These are phyloP conservation scores for Coelopa pilipes DNA, from an alignment of 2,888 invertebrate genomes.

Conservation along the genomic window DNA sequence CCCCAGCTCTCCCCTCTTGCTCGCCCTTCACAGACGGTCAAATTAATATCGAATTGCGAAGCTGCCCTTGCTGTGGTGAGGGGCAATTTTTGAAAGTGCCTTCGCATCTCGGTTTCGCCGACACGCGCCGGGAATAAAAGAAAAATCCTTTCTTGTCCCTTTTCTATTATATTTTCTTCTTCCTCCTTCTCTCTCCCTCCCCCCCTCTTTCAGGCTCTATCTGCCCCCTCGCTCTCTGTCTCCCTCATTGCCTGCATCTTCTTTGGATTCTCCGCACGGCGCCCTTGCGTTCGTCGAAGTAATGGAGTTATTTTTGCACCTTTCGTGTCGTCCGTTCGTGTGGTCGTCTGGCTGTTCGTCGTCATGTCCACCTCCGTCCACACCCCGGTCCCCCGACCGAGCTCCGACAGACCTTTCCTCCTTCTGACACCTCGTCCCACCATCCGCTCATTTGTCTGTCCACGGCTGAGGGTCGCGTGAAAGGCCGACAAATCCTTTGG, in stretches of 20 bases:
- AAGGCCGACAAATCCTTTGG: too few relatives aligned
- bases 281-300: neutral
- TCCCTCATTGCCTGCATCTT: neutral
- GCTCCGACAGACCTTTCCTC: too few relatives aligned
- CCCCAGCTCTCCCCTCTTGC: too few relatives aligned
- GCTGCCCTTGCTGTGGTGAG: neutral
- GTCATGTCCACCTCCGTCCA: too few relatives aligned
- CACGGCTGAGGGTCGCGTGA: too few relatives aligned
- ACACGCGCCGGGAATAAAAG: conserved; percentile 11
- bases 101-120: neutral
- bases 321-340: too few relatives aligned
- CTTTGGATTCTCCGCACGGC: neutral
- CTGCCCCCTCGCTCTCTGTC: neutral
- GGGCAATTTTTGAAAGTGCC: neutral
- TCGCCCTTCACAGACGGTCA: too few relatives aligned
- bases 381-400: too few relatives aligned
- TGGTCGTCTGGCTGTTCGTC: too few relatives aligned
- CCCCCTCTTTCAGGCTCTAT: neutral
- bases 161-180: neutral
- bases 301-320: too few relatives aligned
- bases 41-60: neutral
- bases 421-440: too few relatives aligned
- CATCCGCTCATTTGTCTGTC: too few relatives aligned
- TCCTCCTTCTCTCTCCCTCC: neutral
- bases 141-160: conserved; percentile 21